These are phyloP conservation scores for Megamerina dolium DNA, from an alignment of 2,888 invertebrate species.

Conservation along the genomic window DNA sequence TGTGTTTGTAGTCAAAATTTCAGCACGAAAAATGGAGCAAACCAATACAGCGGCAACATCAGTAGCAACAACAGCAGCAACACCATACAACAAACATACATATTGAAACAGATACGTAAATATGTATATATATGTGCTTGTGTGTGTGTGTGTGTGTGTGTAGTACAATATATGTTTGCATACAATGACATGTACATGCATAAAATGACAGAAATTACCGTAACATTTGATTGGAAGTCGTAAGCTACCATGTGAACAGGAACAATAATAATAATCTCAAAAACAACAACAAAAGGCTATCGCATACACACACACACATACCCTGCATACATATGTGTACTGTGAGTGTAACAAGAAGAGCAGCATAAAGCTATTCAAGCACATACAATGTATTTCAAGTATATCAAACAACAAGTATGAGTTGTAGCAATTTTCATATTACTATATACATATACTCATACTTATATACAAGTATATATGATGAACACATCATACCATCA, in stretches of 20 bases:
- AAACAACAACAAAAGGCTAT: constrained; percentile 7
- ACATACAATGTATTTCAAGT: no score
- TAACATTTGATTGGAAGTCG: constrained; percentile 14
- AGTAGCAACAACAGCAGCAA: constrained; percentile 1
- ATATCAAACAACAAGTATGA: no score
- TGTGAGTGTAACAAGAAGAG: no score
- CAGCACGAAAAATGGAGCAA: constrained; percentile 17
- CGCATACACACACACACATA: no score
- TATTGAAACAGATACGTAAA: constrained; percentile 1
- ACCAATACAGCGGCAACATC: constrained; percentile 8
- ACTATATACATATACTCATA: no score
- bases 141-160: not conserved
- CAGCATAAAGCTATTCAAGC: no score
- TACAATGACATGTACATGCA: constrained; percentile 1
- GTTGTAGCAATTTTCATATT: no score
- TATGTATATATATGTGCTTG: not conserved
- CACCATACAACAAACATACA: constrained; percentile 2
- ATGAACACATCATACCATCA: no score
- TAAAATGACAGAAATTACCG: constrained; percentile 14
- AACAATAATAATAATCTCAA: constrained; percentile 4
- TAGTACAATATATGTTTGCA: not conserved
- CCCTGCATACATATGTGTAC: no score
- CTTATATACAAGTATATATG: no score
- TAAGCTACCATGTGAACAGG: constrained; percentile 7
- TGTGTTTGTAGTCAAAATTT: constrained; percentile 2